These are phyloP conservation scores for Crossocerus cetratus DNA, from an alignment of 2,888 invertebrate genomes.

Conservation along the genomic window DNA sequence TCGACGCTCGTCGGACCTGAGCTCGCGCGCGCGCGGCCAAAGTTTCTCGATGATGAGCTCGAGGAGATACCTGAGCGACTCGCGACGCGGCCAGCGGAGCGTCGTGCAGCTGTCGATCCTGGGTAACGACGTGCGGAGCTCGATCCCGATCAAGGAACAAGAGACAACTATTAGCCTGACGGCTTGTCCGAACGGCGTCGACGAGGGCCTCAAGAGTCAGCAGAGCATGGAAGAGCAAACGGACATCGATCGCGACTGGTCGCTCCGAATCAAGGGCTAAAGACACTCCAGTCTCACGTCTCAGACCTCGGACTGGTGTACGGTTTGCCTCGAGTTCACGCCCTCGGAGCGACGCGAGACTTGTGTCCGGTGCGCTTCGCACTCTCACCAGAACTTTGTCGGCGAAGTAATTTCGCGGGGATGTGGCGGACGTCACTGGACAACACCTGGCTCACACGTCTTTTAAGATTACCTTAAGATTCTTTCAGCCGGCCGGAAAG, in stretches of 20 bases:
- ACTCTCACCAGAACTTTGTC: too few species aligned
- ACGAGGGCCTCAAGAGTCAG: slow-evolving; percentile 40
- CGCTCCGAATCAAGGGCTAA: not conserved
- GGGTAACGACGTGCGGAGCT: slow-evolving; percentile 25
- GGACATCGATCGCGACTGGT: slow-evolving; percentile 19
- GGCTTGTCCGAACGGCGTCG: slow-evolving; percentile 63
- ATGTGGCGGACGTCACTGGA: too few species aligned
- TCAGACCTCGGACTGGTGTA: too few species aligned
- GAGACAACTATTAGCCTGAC: slow-evolving; percentile 67
- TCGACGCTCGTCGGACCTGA: slow-evolving; percentile 60
- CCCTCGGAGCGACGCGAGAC: too few species aligned
- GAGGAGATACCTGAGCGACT: slow-evolving; percentile 59
- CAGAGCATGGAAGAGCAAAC: slow-evolving; percentile 23
- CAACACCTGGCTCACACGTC: too few species aligned
- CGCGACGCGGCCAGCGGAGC: slow-evolving; percentile 64
- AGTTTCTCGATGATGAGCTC: slow-evolving; percentile 69
- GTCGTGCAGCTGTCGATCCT: slow-evolving; percentile 58
- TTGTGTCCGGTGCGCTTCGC: too few species aligned
- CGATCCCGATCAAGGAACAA: slow-evolving; percentile 59
- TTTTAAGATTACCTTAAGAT: too few species aligned
- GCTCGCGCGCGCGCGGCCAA: slow-evolving; percentile 64
- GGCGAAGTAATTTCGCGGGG: too few species aligned
- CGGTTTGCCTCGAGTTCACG: too few species aligned
- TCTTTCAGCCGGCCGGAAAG: too few species aligned
- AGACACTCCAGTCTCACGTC: too few species aligned